Evolutionary conservation across 1,140 invertebrate species (phyloP).

Genomic region (Calycopis cecrops): DNA sequence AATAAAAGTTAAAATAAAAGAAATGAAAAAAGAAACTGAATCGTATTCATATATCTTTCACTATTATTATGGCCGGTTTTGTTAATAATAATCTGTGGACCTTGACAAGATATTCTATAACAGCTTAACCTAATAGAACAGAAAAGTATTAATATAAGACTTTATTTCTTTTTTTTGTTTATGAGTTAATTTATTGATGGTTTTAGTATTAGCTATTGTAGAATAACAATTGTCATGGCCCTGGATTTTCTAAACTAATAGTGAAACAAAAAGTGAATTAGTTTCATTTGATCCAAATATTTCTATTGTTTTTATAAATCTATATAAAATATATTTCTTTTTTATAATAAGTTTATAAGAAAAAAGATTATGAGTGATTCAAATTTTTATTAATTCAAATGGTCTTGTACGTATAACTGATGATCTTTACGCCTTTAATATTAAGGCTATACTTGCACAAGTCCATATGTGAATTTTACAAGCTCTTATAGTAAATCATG

Average conservation of each 20-base stretch:
- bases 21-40: not conserved
- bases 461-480: slow-evolving; percentile 45
- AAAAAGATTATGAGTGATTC: too few species aligned
- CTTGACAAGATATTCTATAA: too few species aligned
- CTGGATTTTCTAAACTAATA: slow-evolving; percentile 7
- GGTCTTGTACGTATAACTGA: slow-evolving; percentile 2
- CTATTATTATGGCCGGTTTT: slow-evolving; percentile 30
- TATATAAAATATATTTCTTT: slow-evolving; percentile 63
- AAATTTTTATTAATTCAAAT: slow-evolving; percentile 17
- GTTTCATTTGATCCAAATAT: slow-evolving; percentile 15
- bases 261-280: slow-evolving; percentile 12
- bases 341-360: slow-evolving; percentile 25
- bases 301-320: slow-evolving; percentile 46
- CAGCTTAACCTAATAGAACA: too few species aligned
- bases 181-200: too few species aligned
- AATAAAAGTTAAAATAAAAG: too few species aligned
- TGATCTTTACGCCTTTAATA: not conserved
- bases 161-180: too few species aligned
- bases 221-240: too few species aligned
- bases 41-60: slow-evolving; percentile 3
- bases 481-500: slow-evolving; percentile 57
- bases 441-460: slow-evolving; percentile 15
- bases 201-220: too few species aligned
- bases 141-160: too few species aligned
- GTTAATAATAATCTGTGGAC: slow-evolving; percentile 21